A percentile compares a stretch with the other conserved stretches of the same genome.
phyloP scores from a whole-genome alignment of 2,888 invertebrate species.

The Didymodactylos carnosus region DNA sequence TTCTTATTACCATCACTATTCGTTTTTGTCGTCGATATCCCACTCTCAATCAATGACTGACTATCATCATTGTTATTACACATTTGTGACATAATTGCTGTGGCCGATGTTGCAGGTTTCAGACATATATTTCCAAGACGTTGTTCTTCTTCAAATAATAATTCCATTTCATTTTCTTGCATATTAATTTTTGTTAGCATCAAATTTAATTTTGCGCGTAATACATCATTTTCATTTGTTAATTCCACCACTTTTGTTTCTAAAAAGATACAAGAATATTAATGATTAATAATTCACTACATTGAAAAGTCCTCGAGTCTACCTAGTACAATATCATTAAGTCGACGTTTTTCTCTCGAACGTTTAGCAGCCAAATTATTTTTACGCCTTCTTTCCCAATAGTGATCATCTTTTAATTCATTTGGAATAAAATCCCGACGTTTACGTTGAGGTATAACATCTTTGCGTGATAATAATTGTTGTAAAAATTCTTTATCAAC shows the following conservation, averaged over 20 bases:
- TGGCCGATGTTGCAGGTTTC: not conserved
- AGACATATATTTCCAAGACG: not conserved
- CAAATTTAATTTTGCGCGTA: slow-evolving; percentile 4
- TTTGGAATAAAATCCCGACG: slow-evolving; percentile 13
- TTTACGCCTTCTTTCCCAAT: slow-evolving; percentile 13
- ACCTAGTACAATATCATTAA: slow-evolving; percentile 9
- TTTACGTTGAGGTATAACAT: slow-evolving; percentile 13
- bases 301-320: not conserved
- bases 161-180: slow-evolving; percentile 4
- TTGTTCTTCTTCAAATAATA: slow-evolving; percentile 9
- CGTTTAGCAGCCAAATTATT: slow-evolving; percentile 13
- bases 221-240: slow-evolving; percentile 7
- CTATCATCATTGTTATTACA: not conserved
- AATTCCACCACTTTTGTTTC: slow-evolving; percentile 14
- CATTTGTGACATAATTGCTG: not conserved
- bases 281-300: not conserved
- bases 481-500: not conserved
- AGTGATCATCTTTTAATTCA: slow-evolving; percentile 14
- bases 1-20: not conserved
- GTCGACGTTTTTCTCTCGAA: slow-evolving; percentile 12
- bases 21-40: not conserved
- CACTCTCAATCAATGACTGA: not conserved
- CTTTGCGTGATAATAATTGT: slow-evolving; percentile 1
- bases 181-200: slow-evolving; percentile 3
- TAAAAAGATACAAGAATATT: not conserved